phyloP scores from a whole-genome alignment of 2,113 vertebrate species.

The Cyphomyrus discorhynchus region DNA sequence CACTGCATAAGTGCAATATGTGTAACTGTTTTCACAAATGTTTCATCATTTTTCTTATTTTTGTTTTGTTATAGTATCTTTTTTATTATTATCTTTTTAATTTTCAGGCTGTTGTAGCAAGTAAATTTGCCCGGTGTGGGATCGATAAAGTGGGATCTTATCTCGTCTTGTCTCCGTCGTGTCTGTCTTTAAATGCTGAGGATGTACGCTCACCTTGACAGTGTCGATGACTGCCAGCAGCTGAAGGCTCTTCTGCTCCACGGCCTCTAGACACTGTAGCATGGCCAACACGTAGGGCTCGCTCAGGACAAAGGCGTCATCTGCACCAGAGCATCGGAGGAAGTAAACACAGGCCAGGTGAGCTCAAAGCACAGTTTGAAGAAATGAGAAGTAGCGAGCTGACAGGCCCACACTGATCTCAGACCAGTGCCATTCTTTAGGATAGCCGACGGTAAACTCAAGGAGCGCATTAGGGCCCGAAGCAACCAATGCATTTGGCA shows the following conservation, averaged over 20 bases:
- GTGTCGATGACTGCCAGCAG: conserved; percentile 85
- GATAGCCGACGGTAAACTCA: background rate
- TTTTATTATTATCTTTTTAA: background rate
- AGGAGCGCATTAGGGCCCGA: background rate
- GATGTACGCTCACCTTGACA: conserved; percentile 65
- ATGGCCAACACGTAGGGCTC: conserved; percentile 85
- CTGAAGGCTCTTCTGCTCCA: conserved; percentile 90
- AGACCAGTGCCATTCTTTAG: background rate
- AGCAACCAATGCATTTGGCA: background rate
- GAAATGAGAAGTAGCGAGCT: background rate
- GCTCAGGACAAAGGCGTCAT: conserved; percentile 84
- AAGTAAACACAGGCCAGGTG: background rate
- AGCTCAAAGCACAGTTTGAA: background rate
- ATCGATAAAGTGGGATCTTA: background rate
- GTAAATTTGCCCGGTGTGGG: background rate
- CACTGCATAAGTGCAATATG: background rate
- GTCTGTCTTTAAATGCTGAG: background rate
- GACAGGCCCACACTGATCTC: background rate
- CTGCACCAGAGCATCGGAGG: conserved; percentile 46
- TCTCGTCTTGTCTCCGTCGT: background rate
- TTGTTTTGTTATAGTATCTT: background rate
- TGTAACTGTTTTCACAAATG: too few species aligned
- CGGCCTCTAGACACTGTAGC: conserved; percentile 94
- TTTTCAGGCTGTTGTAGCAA: background rate
- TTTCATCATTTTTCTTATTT: background rate